Evolutionary conservation across 1,140 invertebrate genomes (phyloP).

Genomic region (Colletes latitarsis): DNA sequence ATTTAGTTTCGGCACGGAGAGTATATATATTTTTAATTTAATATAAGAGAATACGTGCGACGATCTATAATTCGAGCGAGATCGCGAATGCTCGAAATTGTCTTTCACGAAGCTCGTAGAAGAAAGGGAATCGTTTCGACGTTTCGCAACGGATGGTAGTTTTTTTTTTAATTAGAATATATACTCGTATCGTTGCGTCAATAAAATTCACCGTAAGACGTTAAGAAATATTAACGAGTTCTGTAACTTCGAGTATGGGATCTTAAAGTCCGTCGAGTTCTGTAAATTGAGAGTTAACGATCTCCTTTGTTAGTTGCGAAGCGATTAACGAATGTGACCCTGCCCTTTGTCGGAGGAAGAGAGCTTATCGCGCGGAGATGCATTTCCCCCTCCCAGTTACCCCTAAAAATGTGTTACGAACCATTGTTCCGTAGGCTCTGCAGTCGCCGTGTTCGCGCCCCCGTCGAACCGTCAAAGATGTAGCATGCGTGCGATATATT

Average conservation of each 20-base stretch:
- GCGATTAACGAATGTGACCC: no score
- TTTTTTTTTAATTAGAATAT: no score
- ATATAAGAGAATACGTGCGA: background rate
- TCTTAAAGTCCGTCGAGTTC: no score
- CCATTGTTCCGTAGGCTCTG: background rate
- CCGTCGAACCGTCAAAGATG: constrained; percentile 38
- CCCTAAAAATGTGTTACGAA: constrained; percentile 1
- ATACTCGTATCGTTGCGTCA: no score
- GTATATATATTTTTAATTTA: background rate
- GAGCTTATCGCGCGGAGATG: constrained; percentile 12
- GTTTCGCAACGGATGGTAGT: background rate
- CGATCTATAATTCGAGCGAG: background rate
- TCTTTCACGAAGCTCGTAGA: background rate
- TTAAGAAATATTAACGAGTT: no score
- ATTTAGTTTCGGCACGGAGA: background rate
- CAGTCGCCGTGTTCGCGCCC: constrained; percentile 14
- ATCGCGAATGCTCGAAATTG: background rate
- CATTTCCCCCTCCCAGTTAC: background rate
- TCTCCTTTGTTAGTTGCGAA: no score
- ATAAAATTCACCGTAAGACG: no score
- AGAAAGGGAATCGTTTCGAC: background rate
- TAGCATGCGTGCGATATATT: constrained; percentile 62
- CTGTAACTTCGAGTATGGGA: no score
- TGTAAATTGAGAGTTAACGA: no score
- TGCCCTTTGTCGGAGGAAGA: no score